A percentile compares a stretch with the other conserved stretches of the same genome.
Evolutionary conservation across 2,888 invertebrate species (phyloP).

Genomic region (Lingula anatina): DNA sequence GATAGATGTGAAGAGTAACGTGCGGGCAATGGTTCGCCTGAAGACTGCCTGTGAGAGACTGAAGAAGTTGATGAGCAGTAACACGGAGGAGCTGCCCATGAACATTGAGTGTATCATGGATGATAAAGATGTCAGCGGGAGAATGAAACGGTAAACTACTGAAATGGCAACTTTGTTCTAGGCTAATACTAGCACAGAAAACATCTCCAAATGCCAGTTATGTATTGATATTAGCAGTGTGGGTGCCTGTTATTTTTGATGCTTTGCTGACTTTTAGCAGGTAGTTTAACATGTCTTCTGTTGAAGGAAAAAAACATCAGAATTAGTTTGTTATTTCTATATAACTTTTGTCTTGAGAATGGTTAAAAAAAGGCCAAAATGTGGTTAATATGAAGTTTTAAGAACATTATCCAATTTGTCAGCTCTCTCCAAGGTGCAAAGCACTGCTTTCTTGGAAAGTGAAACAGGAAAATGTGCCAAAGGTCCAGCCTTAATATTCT

Average conservation of each 20-base stretch:
- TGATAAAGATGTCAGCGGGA: conserved; percentile 87
- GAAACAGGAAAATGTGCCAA: background rate
- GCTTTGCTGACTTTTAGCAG: too few species aligned
- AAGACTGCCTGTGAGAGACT: conserved; percentile 91
- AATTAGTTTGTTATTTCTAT: background rate
- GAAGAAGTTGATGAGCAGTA: conserved; percentile 99
- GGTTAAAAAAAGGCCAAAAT: background rate
- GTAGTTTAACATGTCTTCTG: too few species aligned
- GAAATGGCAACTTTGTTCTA: too few species aligned
- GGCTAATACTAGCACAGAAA: too few species aligned
- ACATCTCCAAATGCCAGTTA: too few species aligned
- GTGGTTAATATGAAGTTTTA: background rate
- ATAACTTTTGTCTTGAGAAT: background rate
- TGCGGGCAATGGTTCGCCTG: conserved; percentile 79
- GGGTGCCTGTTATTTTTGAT: too few species aligned
- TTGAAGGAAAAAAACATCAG: too few species aligned
- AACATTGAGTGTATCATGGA: conserved; percentile 99
- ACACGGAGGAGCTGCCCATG: conserved; percentile 87
- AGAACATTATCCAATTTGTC: too few species aligned
- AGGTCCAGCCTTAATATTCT: background rate
- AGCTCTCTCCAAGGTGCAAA: too few species aligned
- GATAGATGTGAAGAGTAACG: conserved; percentile 72
- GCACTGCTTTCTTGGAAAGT: background rate
- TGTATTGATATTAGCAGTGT: too few species aligned
- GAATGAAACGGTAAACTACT: conserved; percentile 63